These are phyloP conservation scores for Matsumurasca onukii DNA, from an alignment of 1,140 invertebrate species.

Conservation along the genomic window DNA sequence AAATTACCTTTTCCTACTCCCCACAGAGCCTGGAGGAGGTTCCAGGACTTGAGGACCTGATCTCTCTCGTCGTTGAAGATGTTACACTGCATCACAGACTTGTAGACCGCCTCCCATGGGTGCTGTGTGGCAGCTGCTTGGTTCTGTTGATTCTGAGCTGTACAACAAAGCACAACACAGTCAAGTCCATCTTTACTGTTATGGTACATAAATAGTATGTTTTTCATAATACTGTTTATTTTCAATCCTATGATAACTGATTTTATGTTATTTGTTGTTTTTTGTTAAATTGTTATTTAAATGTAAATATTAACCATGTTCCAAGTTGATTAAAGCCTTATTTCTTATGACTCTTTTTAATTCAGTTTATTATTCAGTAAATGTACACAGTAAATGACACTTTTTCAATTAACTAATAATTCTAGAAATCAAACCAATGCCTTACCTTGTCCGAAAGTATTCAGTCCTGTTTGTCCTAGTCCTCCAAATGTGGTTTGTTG, in stretches of 20 bases:
- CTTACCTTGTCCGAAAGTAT: slow-evolving; percentile 30
- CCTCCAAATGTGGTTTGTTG: slow-evolving; percentile 2
- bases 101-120: slow-evolving; percentile 65
- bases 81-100: slow-evolving; percentile 79
- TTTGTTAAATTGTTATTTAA: not conserved
- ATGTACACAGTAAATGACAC: not conserved
- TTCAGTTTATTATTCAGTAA: too few species aligned
- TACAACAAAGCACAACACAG: slow-evolving; percentile 37
- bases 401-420: not conserved
- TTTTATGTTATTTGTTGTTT: not conserved
- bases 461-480: slow-evolving; percentile 6
- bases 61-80: slow-evolving; percentile 93
- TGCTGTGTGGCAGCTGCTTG: slow-evolving; percentile 47
- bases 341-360: too few species aligned
- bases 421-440: not conserved
- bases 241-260: not conserved
- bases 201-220: not conserved
- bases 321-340: too few species aligned
- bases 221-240: not conserved
- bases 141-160: slow-evolving; percentile 45
- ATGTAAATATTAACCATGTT: not conserved
- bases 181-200: not conserved
- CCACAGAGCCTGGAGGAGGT: slow-evolving; percentile 92
- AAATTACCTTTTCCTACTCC: slow-evolving; percentile 71
- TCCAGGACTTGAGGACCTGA: slow-evolving; percentile 88